Percentiles rank a stretch among this genome's conserved stretches.
Evolutionary conservation across 2,888 invertebrate genomes (phyloP).

Genomic region (Drosophila subquinaria): DNA sequence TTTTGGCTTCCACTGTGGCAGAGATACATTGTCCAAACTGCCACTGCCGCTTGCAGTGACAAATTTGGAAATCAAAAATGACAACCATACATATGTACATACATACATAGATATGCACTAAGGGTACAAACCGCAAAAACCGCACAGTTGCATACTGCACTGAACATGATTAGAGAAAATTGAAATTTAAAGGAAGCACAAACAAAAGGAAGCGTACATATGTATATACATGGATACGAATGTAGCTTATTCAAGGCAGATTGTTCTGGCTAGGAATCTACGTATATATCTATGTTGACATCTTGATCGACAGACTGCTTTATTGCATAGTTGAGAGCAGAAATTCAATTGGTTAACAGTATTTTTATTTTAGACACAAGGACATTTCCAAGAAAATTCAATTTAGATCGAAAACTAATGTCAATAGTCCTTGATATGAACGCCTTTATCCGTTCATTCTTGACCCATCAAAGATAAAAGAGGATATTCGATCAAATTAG

Average conservation of each 20-base stretch:
- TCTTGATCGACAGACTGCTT: neutral
- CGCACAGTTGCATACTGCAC: slow-evolving; percentile 56
- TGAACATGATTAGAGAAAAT: slow-evolving; percentile 40
- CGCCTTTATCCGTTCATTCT: neutral
- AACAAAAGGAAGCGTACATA: neutral
- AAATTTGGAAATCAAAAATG: slow-evolving; percentile 51
- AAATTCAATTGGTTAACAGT: neutral
- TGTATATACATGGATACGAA: too few species aligned
- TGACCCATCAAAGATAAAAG: neutral
- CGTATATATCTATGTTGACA: neutral
- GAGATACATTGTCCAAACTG: slow-evolving; percentile 23
- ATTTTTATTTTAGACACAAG: neutral
- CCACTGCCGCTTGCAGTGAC: slow-evolving; percentile 37
- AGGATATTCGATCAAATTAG: slow-evolving; percentile 13
- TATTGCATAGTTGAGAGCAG: neutral
- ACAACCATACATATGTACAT: slow-evolving; percentile 4
- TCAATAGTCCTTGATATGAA: neutral
- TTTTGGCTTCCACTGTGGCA: slow-evolving; percentile 7
- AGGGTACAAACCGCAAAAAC: slow-evolving; percentile 59
- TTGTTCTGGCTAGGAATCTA: neutral
- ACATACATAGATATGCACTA: neutral
- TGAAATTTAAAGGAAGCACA: slow-evolving; percentile 35
- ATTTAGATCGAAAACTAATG: neutral
- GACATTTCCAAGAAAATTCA: neutral
- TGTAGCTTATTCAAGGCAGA: neutral